Percentiles rank a stretch among this genome's conserved stretches.
Conservation (phyloP, 2,888 invertebrate species). For the Ennomos quercinarius region DNA sequence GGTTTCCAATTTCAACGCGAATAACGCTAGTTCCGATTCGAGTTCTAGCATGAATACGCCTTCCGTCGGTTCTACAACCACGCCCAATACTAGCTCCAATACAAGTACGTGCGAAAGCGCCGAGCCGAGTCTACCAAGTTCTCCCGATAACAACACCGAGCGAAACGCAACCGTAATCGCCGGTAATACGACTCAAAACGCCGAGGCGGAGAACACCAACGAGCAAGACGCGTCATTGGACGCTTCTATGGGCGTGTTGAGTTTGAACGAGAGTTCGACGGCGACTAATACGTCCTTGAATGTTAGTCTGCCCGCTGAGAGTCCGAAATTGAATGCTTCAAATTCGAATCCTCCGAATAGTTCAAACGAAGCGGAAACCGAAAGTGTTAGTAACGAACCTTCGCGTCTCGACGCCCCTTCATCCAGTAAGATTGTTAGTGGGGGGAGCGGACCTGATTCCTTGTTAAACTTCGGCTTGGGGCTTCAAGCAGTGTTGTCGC, state of each 20-base stretch:
- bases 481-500: constrained; percentile 72
- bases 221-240: constrained; percentile 64
- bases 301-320: constrained; percentile 72
- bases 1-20: constrained; percentile 60
- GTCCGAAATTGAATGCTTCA: constrained; percentile 65
- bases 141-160: constrained; percentile 78
- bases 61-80: constrained; percentile 86
- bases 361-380: constrained; percentile 52
- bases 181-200: constrained; percentile 47
- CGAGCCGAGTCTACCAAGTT: constrained; percentile 90
- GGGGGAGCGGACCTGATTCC: constrained; percentile 69
- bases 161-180: constrained; percentile 55
- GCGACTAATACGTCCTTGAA: constrained; percentile 79
- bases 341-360: constrained; percentile 39
- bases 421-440: constrained; percentile 62
- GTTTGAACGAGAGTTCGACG: constrained; percentile 76
- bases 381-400: constrained; percentile 60
- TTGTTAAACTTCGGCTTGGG: constrained; percentile 71
- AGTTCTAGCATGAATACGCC: constrained; percentile 89
- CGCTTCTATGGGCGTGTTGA: constrained; percentile 73
- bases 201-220: constrained; percentile 51
- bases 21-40: constrained; percentile 87
- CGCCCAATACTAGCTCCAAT: constrained; percentile 89
- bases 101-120: constrained; percentile 90
- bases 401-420: constrained; percentile 63